A percentile compares a stretch with the other conserved stretches of the same genome.
Evolutionary conservation across 1,140 invertebrate genomes (phyloP).

Genomic region (Lepidostoma basale): DNA sequence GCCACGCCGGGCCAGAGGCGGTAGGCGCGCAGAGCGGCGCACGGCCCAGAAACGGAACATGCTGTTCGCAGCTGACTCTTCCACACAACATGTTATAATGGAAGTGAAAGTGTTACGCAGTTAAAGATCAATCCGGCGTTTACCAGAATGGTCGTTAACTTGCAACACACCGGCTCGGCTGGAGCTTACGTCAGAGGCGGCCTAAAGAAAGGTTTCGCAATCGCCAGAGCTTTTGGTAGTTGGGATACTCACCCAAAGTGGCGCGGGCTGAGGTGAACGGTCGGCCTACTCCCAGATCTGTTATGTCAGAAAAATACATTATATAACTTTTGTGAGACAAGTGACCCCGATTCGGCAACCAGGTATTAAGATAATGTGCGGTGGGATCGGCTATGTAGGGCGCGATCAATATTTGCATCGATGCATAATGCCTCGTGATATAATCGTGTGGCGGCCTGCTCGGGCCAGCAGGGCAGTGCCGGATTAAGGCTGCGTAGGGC

Average conservation of each 20-base stretch:
- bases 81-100: constrained; percentile 2
- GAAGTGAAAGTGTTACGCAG: constrained; percentile 32
- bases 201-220: constrained; percentile 18
- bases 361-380: too few relatives aligned
- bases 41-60: background rate
- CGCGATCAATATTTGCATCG: too few relatives aligned
- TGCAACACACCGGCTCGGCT: constrained; percentile 17
- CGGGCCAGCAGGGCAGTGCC: too few relatives aligned
- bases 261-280: constrained; percentile 17
- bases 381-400: too few relatives aligned
- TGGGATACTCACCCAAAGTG: constrained; percentile 27
- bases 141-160: background rate
- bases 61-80: background rate
- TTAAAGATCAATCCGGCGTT: constrained; percentile 20
- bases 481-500: too few relatives aligned
- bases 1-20: too few relatives aligned
- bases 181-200: constrained; percentile 17
- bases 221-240: background rate
- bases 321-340: background rate
- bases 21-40: background rate
- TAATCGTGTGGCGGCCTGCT: too few relatives aligned
- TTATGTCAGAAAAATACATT: constrained; percentile 20
- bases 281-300: background rate
- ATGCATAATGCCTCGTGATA: too few relatives aligned
- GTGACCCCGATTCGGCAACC: constrained; percentile 17